Percentiles rank a stretch among this genome's conserved stretches.
Evolutionary conservation across 2,888 invertebrate species (phyloP).

Genomic region (Bunonema sp.): DNA sequence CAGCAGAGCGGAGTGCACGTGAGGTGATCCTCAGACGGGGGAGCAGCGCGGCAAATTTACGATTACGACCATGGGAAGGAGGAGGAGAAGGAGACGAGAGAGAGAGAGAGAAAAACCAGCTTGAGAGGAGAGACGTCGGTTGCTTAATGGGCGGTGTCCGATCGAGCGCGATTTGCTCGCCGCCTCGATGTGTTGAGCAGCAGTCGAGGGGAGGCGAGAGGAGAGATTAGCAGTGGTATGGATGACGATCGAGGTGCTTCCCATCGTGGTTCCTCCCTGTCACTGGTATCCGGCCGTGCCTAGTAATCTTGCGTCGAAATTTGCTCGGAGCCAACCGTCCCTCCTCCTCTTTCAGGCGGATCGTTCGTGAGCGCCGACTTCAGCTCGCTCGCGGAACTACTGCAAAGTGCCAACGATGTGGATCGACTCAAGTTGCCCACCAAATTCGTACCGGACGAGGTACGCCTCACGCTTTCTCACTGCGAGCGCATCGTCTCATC

Average conservation of each 20-base stretch:
- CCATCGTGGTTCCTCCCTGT: too few species aligned
- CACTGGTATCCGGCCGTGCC: too few species aligned
- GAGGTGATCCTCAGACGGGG: constrained; percentile 1
- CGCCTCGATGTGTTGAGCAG: too few species aligned
- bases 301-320: constrained; percentile 4
- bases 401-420: constrained; percentile 11
- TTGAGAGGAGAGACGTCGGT: too few species aligned
- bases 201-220: too few species aligned
- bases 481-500: background rate
- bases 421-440: constrained; percentile 10
- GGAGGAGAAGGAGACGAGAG: constrained; percentile 1
- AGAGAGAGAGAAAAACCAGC: background rate
- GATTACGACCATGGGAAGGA: constrained; percentile 1
- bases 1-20: background rate
- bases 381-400: constrained; percentile 9
- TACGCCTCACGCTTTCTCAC: background rate
- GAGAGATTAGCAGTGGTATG: too few species aligned
- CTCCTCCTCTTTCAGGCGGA: constrained; percentile 1
- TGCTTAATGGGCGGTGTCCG: too few species aligned
- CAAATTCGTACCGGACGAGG: constrained; percentile 8
- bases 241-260: too few species aligned
- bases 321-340: background rate
- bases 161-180: too few species aligned
- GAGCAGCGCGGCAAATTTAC: background rate
- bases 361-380: constrained; percentile 8